Base-by-base conservation (phyloP, 2,797 vertebrate species). In the Acipenser transmontanus region DNA sequence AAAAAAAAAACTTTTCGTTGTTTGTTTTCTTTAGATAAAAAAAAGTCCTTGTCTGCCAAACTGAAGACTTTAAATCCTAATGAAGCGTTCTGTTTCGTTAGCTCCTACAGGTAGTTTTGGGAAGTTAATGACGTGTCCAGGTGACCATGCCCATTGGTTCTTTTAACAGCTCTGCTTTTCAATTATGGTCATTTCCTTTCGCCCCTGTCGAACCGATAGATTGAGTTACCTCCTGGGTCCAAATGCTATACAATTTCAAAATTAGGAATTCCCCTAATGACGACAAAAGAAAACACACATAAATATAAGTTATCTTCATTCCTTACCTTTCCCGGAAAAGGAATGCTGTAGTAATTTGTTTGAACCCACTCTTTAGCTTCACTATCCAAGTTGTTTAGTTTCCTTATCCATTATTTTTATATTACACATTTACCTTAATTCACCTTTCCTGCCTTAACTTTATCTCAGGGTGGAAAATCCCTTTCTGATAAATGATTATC, bases 41-140 rank as follows among this genome's bases (percentile, higher is more conserved):
- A 67, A 70, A 66, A 34, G 59, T 61, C 66, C 11, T 56, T 12
- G 50, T 9, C 6, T 54, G 6, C 7, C 49, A 8, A 52, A 14
- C 7, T 17, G 17, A 63, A 50, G n/a, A 9, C 11, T 57, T 4
- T 9, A 7, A 6, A 4, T 34, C 4, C 12, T 1, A 51, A 13
- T 59, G 49, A 61, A 48, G 54, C 14, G 8, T 20, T 57, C 20
- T 34, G 8, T 8, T 20, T 12, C 34, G 17, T 66, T 9, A 66
- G 71, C 60, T 7, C 1, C 54, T 47, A 61, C 81, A 87, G 85
- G 84, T 87, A 80, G 66, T 80, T 68, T 76, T 70, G 13, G 65
- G 63, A 5, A 1, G 6, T 4, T 85, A 82, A 85, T 83, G 81
- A 83, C 77, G 61, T 51, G 7, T 1, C 69, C 83, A 85, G 86